phyloP scores from a whole-genome alignment of 2,113 vertebrate species.

The Ginglymostoma cirratum region DNA sequence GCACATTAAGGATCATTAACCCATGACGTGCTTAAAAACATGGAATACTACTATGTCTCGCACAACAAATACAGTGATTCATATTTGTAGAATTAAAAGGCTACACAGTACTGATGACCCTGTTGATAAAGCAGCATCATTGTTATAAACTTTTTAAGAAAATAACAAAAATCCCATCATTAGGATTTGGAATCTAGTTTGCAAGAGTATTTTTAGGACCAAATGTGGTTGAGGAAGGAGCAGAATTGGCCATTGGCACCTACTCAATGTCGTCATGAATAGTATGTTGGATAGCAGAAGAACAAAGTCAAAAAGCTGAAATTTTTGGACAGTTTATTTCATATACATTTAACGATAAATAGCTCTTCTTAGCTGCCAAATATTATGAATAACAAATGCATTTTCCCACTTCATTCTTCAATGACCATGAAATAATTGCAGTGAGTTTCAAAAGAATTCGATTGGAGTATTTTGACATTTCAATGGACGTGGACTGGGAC shows the following conservation, averaged over 20 bases:
- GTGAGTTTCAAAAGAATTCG: not conserved
- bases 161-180: not conserved
- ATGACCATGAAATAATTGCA: slow-evolving; percentile 37
- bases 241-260: not conserved
- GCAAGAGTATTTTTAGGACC: not conserved
- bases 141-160: not conserved
- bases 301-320: slow-evolving; percentile 43
- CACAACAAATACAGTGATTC: not conserved
- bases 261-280: too few relatives aligned
- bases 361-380: slow-evolving; percentile 75
- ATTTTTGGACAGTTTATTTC: slow-evolving; percentile 66
- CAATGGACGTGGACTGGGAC: too few relatives aligned
- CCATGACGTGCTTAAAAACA: not conserved
- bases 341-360: slow-evolving; percentile 61
- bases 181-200: not conserved
- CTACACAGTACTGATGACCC: not conserved
- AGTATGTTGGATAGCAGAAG: too few relatives aligned
- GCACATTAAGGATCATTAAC: not conserved
- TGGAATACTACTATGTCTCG: not conserved
- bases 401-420: slow-evolving; percentile 70
- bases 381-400: slow-evolving; percentile 84
- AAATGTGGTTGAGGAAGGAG: not conserved
- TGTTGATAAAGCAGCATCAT: not conserved
- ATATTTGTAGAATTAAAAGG: not conserved
- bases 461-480: not conserved